phyloP scores from a whole-genome alignment of 2,113 vertebrate genomes.

The Trichomycterus rosablanca region DNA sequence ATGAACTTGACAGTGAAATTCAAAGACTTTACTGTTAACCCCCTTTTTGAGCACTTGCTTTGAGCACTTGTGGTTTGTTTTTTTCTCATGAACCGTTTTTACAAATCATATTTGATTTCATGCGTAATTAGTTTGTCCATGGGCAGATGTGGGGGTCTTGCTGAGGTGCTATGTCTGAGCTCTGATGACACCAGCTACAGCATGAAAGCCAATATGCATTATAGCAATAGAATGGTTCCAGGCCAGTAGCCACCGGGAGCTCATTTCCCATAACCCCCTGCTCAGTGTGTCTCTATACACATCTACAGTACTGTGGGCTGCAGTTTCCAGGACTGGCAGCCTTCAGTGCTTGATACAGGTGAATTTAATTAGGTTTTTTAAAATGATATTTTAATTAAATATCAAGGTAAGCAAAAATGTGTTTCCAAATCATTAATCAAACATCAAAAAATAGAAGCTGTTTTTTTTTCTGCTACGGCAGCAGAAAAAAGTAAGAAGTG shows the following conservation, averaged over 20 bases:
- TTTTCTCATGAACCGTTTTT: constrained; percentile 51
- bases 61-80: not conserved
- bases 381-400: constrained; percentile 99
- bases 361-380: constrained; percentile 95
- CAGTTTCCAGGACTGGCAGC: constrained; percentile 38
- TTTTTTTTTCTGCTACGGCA: constrained; percentile 78
- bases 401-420: constrained; percentile 95
- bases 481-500: constrained; percentile 84
- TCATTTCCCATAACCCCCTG: constrained; percentile 35
- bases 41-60: not conserved
- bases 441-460: constrained; percentile 75
- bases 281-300: constrained; percentile 17
- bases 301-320: too few species aligned
- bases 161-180: constrained; percentile 38
- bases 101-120: constrained; percentile 73
- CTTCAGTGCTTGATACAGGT: constrained; percentile 58
- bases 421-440: constrained; percentile 98
- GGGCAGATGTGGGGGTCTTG: constrained; percentile 48
- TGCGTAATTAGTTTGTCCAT: constrained; percentile 69
- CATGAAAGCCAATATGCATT: constrained; percentile 52
- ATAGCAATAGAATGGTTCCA: constrained; percentile 47
- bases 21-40: not conserved
- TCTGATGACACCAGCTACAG: constrained; percentile 41
- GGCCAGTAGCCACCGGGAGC: constrained; percentile 26
- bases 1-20: too few species aligned